Conservation (phyloP, 1,140 invertebrate species). For the Camponotus vicinus region DNA sequence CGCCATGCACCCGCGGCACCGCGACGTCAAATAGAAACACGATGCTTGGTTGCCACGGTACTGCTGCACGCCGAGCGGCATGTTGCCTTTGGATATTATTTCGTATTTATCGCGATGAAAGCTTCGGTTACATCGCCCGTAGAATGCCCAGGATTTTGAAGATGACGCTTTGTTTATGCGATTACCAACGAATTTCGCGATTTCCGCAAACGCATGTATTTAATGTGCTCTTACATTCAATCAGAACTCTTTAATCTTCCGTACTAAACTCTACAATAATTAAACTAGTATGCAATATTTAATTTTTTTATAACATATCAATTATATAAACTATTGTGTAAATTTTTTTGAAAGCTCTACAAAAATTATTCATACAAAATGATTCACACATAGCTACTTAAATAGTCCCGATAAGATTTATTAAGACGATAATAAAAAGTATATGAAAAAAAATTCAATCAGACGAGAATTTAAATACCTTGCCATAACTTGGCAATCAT, state of each 20-base stretch:
- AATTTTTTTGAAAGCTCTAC: background rate
- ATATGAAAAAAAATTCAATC: background rate
- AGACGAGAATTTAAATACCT: background rate
- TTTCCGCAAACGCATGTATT: constrained; percentile 20
- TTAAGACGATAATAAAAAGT: background rate
- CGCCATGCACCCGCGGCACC: constrained; percentile 71
- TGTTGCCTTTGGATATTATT: constrained; percentile 61
- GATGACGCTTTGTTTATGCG: constrained; percentile 49
- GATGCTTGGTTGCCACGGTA: constrained; percentile 58
- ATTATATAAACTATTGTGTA: background rate
- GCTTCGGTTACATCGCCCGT: constrained; percentile 37
- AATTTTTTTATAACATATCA: background rate
- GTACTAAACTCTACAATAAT: background rate
- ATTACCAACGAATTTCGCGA: constrained; percentile 42
- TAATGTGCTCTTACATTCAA: constrained; percentile 5
- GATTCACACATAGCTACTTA: background rate
- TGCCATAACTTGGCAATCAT: constrained; percentile 45
- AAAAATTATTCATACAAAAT: background rate
- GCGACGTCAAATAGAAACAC: constrained; percentile 74
- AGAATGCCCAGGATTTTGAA: constrained; percentile 28
- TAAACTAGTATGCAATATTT: background rate
- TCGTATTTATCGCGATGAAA: constrained; percentile 56
- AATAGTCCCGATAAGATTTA: constrained; percentile 15
- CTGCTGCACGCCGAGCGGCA: background rate
- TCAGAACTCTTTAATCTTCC: background rate